phyloP scores from a whole-genome alignment of 2,888 invertebrate genomes.

The Diarsia dahlii region DNA sequence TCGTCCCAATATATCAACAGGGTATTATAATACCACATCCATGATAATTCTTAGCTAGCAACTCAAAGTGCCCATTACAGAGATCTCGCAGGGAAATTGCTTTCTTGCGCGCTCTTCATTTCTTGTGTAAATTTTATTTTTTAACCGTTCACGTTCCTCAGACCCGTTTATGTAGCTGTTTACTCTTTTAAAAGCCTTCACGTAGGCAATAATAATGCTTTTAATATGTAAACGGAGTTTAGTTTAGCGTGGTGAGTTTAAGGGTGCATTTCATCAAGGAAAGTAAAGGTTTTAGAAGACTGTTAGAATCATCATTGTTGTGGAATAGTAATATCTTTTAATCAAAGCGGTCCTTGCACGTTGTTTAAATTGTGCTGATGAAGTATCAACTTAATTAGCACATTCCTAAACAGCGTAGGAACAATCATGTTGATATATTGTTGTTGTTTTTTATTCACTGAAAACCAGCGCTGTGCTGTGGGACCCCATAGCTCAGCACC shows the following conservation, averaged over 20 bases:
- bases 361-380: background rate
- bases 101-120: constrained; percentile 81
- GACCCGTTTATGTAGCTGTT: constrained; percentile 52
- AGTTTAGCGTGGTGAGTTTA: background rate
- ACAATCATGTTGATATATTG: background rate
- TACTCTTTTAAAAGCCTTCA: constrained; percentile 52
- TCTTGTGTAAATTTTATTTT: constrained; percentile 83
- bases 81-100: constrained; percentile 81
- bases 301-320: background rate
- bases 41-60: constrained; percentile 35
- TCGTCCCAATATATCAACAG: background rate
- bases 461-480: too few species aligned
- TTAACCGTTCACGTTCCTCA: constrained; percentile 74
- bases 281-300: background rate
- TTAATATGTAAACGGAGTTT: constrained; percentile 24
- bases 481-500: too few species aligned
- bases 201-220: constrained; percentile 31
- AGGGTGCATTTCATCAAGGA: background rate
- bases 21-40: constrained; percentile 56
- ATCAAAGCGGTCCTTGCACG: background rate
- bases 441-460: too few species aligned
- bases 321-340: background rate
- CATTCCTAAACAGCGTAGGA: too few species aligned
- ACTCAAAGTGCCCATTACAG: constrained; percentile 77
- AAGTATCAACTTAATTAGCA: background rate